Conservation (phyloP, 2,888 invertebrate genomes). For the Laspeyria flexula region DNA sequence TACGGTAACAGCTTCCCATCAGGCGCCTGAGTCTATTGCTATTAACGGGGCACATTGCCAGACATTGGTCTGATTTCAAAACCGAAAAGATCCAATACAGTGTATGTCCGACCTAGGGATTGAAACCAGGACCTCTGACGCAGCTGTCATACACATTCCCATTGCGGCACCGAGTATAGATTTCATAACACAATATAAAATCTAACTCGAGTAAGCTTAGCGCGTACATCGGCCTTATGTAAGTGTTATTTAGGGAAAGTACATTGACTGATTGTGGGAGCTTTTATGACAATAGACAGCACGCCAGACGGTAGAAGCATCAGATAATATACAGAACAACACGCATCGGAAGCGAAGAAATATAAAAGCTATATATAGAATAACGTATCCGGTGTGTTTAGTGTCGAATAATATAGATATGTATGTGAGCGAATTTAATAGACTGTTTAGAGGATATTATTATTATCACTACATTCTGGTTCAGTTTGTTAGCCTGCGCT, state of each 20-base stretch:
- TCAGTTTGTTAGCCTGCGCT: no score
- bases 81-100: no score
- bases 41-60: no score
- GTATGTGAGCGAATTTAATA: conserved; percentile 9
- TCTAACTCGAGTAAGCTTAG: background rate
- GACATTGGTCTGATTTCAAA: no score
- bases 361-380: conserved; percentile 39
- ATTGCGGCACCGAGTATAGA: no score
- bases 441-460: background rate
- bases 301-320: background rate
- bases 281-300: conserved; percentile 12
- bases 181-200: no score
- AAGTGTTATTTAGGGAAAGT: conserved; percentile 13
- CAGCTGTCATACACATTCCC: no score
- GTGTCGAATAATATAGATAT: conserved; percentile 20
- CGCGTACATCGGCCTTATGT: background rate
- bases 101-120: no score
- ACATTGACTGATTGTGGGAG: conserved; percentile 18
- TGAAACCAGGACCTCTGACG: no score
- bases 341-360: conserved; percentile 17
- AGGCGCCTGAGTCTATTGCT: no score
- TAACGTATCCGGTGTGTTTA: conserved; percentile 34
- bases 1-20: no score
- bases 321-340: conserved; percentile 21
- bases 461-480: no score